A percentile compares a stretch with the other conserved stretches of the same genome.
Conservation (phyloP, 1,140 invertebrate species). For the Coenobita brevimanus region DNA sequence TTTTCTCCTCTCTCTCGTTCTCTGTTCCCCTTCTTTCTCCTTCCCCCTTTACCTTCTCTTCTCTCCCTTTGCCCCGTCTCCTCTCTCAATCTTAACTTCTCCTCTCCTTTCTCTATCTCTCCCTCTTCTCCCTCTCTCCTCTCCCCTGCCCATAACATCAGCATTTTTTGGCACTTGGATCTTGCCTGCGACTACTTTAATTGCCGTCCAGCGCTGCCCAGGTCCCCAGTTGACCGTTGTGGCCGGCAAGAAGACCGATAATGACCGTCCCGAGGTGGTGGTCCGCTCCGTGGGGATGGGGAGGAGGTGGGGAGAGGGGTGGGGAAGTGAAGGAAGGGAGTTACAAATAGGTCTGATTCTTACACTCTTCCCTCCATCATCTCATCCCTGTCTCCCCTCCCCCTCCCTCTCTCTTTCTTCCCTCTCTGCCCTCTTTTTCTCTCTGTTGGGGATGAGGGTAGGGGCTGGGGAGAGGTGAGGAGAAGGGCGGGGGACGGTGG, state of each 20-base stretch:
- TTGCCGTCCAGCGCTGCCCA: conserved; percentile 13
- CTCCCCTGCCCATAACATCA: conserved; percentile 43
- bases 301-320: neutral
- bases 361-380: too few species aligned
- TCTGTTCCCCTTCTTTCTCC: too few species aligned
- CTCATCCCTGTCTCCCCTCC: too few species aligned
- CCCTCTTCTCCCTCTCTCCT: neutral
- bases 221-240: conserved; percentile 24
- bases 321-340: too few species aligned
- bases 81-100: neutral
- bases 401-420: too few species aligned
- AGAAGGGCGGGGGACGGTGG: too few species aligned
- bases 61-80: neutral
- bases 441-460: too few species aligned
- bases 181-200: conserved; percentile 40
- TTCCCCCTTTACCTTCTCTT: too few species aligned
- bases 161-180: conserved; percentile 50
- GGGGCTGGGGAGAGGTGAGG: too few species aligned
- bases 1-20: neutral
- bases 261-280: conserved; percentile 23
- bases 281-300: neutral
- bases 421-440: too few species aligned
- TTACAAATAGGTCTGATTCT: too few species aligned
- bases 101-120: too few species aligned
- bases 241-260: conserved; percentile 24